phyloP scores from a whole-genome alignment of 1,140 invertebrate genomes.

The Lethocerus indicus region DNA sequence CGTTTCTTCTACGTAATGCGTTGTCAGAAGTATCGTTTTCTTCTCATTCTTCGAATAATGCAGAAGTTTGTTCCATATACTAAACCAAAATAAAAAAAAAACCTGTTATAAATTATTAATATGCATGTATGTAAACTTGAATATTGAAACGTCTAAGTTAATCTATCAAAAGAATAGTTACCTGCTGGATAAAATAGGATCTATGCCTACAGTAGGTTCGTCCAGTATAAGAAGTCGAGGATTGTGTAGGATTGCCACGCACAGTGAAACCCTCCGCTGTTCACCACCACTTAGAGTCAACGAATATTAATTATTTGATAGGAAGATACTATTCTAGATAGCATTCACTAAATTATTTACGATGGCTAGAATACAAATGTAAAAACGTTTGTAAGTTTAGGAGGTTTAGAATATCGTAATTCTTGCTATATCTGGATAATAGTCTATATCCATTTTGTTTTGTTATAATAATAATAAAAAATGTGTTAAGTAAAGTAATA shows the following conservation, averaged over 20 bases:
- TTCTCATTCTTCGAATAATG: slow-evolving; percentile 30
- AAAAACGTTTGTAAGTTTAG: too few relatives aligned
- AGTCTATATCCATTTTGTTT: too few relatives aligned
- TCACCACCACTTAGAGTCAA: slow-evolving; percentile 32
- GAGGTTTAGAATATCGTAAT: too few relatives aligned
- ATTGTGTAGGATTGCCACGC: slow-evolving; percentile 32
- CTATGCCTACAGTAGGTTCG: slow-evolving; percentile 41
- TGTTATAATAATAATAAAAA: too few relatives aligned
- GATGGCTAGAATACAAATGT: too few relatives aligned
- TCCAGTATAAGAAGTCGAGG: slow-evolving; percentile 37
- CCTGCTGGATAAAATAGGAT: slow-evolving; percentile 34
- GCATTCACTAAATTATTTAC: not conserved
- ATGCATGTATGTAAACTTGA: not conserved
- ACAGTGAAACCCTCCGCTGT: slow-evolving; percentile 32
- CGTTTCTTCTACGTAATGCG: slow-evolving; percentile 89
- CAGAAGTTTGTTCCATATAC: slow-evolving; percentile 37
- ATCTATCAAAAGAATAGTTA: slow-evolving; percentile 19
- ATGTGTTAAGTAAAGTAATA: too few relatives aligned
- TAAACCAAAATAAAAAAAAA: slow-evolving; percentile 15
- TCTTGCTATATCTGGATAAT: too few relatives aligned
- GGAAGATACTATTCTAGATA: not conserved
- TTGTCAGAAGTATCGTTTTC: slow-evolving; percentile 72
- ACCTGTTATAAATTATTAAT: slow-evolving; percentile 6
- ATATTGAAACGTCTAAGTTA: not conserved
- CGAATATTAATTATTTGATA: slow-evolving; percentile 7